phyloP scores from a whole-genome alignment of 2,113 vertebrate genomes.

The Oxygymnocypris stewartii region DNA sequence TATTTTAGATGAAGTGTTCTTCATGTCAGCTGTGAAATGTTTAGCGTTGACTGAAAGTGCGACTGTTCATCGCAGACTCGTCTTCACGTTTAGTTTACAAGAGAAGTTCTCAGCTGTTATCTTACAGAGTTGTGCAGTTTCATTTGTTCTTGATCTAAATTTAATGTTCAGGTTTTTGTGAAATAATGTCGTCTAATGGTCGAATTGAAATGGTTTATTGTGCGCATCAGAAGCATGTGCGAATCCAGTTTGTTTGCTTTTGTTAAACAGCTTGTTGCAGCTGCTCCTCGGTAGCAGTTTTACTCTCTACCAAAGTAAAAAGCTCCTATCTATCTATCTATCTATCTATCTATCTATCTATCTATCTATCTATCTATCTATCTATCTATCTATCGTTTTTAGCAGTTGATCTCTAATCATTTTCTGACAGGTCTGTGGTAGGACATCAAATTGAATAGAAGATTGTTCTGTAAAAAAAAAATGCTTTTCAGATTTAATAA shows the following conservation, averaged over 20 bases:
- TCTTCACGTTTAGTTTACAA: slow-evolving; percentile 1
- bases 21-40: background rate
- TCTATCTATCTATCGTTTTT: background rate
- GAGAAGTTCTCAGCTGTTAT: background rate
- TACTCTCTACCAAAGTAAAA: too few relatives aligned
- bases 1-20: background rate
- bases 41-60: background rate
- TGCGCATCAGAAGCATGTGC: slow-evolving; percentile 21
- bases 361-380: background rate
- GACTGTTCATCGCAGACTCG: background rate
- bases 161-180: background rate
- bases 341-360: background rate
- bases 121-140: background rate
- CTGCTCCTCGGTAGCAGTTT: background rate
- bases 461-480: background rate
- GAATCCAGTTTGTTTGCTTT: slow-evolving; percentile 40
- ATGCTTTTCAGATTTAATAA: background rate
- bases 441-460: background rate
- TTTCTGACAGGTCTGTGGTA: background rate
- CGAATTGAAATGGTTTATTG: background rate
- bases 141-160: background rate
- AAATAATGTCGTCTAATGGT: background rate
- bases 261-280: slow-evolving; percentile 42
- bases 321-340: background rate
- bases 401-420: background rate